Evolutionary conservation across 2,113 vertebrate genomes (phyloP).

Genomic region (Psittacara wagleri): DNA sequence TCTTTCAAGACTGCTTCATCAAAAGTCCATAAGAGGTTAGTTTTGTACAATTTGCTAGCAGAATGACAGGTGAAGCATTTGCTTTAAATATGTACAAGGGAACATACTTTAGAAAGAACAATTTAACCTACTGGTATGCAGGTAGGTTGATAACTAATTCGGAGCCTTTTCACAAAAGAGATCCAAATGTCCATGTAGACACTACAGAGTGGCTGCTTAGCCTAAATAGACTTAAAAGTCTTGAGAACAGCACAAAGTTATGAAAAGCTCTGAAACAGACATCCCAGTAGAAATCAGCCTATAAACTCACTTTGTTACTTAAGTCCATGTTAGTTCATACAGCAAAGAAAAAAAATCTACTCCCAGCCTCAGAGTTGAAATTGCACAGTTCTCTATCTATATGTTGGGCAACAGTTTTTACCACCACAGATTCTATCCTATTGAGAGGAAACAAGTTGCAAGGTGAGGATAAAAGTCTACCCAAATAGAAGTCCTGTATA

Average conservation of each 20-base stretch:
- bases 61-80: neutral
- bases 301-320: neutral
- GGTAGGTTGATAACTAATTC: neutral
- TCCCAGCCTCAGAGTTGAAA: neutral
- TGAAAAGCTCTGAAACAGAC: neutral
- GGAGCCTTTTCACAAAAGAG: neutral
- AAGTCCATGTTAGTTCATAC: too few relatives aligned
- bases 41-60: neutral
- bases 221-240: neutral
- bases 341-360: fast-evolving
- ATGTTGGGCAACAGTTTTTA: neutral
- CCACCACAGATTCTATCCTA: neutral
- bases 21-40: neutral
- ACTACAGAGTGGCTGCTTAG: neutral
- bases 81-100: neutral
- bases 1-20: neutral
- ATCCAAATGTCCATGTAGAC: neutral
- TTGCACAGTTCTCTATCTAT: neutral
- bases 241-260: neutral
- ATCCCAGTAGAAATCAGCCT: neutral
- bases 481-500: neutral
- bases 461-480: neutral
- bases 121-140: neutral
- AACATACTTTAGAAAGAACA: neutral
- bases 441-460: too few relatives aligned